Evolutionary conservation across 2,888 invertebrate species (phyloP).

Genomic region (Ctena decussata): DNA sequence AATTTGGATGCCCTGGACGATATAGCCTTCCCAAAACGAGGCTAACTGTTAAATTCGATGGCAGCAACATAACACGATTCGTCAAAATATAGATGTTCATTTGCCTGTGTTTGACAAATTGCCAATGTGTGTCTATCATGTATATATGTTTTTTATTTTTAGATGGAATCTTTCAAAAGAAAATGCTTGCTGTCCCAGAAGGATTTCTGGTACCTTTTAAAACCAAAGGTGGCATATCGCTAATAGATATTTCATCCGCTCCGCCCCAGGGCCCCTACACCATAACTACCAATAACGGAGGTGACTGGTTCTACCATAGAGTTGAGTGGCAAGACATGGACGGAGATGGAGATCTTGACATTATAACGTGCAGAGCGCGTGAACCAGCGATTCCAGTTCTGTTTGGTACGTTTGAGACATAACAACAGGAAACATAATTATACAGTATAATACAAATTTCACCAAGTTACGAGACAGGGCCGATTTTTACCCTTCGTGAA

Average conservation of each 20-base stretch:
- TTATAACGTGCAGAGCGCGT: slow-evolving; percentile 72
- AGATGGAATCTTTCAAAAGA: slow-evolving; percentile 62
- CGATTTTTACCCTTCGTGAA: no score
- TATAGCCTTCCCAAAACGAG: no score
- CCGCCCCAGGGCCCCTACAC: slow-evolving; percentile 57
- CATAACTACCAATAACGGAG: slow-evolving; percentile 40
- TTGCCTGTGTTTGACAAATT: neutral
- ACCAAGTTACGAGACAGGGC: no score
- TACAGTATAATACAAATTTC: no score
- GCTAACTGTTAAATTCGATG: no score
- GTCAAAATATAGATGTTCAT: no score
- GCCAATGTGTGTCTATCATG: neutral
- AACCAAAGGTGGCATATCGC: slow-evolving; percentile 65
- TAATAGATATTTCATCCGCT: slow-evolving; percentile 58
- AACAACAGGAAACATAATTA: no score
- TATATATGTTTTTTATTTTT: neutral
- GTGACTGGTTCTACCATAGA: slow-evolving; percentile 75
- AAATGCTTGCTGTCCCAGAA: slow-evolving; percentile 68
- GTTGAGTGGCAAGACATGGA: slow-evolving; percentile 77
- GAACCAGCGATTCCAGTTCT: slow-evolving; percentile 63
- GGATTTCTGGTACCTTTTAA: slow-evolving; percentile 76
- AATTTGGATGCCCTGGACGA: no score
- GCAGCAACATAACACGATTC: no score
- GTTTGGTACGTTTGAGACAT: slow-evolving; percentile 52
- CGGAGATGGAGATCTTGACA: slow-evolving; percentile 74